Evolutionary conservation across 2,888 invertebrate genomes (phyloP).

Genomic region (Hypsopygia costalis): DNA sequence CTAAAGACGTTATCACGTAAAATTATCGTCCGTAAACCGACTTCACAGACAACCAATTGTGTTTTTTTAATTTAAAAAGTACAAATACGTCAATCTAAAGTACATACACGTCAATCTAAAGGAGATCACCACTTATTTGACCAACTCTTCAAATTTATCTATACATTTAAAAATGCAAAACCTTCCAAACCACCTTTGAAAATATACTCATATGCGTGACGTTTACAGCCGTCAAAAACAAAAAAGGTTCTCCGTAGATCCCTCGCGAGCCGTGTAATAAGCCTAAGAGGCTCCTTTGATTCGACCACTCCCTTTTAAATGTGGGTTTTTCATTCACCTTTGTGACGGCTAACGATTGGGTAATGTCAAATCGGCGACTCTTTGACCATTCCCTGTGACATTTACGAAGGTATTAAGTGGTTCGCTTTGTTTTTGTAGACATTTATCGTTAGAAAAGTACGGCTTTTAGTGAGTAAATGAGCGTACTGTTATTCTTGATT

Average conservation of each 20-base stretch:
- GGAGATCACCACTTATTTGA: no score
- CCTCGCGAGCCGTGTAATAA: conserved; percentile 57
- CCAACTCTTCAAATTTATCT: no score
- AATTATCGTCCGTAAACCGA: no score
- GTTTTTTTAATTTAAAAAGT: no score
- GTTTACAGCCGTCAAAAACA: conserved; percentile 12
- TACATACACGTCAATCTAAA: no score
- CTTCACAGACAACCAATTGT: no score
- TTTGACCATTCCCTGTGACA: conserved; percentile 24
- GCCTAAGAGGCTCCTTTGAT: conserved; percentile 67
- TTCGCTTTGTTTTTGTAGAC: neutral
- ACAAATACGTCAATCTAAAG: no score
- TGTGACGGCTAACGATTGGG: conserved; percentile 48
- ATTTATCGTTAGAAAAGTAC: neutral
- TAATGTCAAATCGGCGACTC: conserved; percentile 40
- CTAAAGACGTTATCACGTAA: no score
- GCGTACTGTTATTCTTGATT: no score
- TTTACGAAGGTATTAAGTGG: neutral
- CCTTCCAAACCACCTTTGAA: no score
- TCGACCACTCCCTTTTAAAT: conserved; percentile 52
- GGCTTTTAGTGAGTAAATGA: neutral
- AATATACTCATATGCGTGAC: no score
- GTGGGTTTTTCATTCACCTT: conserved; percentile 56
- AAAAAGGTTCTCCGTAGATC: conserved; percentile 37
- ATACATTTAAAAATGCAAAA: no score